Percentiles rank a stretch among this genome's conserved stretches.
Conservation (phyloP, 2,113 vertebrate species). For the Cavia porcellus region DNA sequence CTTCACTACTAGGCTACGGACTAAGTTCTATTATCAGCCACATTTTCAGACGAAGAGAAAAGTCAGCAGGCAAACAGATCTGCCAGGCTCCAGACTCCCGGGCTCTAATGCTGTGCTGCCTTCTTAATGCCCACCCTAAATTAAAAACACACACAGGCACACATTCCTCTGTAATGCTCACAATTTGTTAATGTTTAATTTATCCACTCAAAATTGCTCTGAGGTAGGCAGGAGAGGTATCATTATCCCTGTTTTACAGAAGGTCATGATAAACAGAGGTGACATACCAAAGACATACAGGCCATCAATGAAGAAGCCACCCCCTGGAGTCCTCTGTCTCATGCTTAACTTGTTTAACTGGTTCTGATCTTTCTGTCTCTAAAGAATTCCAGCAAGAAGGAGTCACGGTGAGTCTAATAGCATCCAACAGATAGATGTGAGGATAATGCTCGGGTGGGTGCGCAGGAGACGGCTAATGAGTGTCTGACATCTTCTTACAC, state of each 20-base stretch:
- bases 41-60: slow-evolving; percentile 31
- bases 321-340: background rate
- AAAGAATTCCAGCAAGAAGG: slow-evolving; percentile 60
- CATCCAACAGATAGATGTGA: background rate
- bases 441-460: slow-evolving; percentile 3
- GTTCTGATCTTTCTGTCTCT: slow-evolving; percentile 32
- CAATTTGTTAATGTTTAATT: slow-evolving; percentile 13
- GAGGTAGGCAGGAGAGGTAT: background rate
- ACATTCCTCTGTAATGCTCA: background rate
- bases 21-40: background rate
- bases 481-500: background rate
- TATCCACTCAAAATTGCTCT: background rate
- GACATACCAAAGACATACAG: background rate
- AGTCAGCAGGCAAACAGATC: background rate
- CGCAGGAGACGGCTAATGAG: slow-evolving; percentile 10
- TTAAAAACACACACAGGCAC: background rate
- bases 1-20: background rate
- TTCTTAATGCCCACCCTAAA: background rate
- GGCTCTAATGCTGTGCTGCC: background rate
- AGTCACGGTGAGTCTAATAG: slow-evolving; percentile 45
- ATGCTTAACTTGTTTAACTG: slow-evolving; percentile 64
- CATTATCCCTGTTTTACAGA: background rate
- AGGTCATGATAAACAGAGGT: background rate
- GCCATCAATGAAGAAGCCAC: background rate
- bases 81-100: background rate